phyloP scores from a whole-genome alignment of 2,797 vertebrate genomes.

The Phylloscopus collybita region DNA sequence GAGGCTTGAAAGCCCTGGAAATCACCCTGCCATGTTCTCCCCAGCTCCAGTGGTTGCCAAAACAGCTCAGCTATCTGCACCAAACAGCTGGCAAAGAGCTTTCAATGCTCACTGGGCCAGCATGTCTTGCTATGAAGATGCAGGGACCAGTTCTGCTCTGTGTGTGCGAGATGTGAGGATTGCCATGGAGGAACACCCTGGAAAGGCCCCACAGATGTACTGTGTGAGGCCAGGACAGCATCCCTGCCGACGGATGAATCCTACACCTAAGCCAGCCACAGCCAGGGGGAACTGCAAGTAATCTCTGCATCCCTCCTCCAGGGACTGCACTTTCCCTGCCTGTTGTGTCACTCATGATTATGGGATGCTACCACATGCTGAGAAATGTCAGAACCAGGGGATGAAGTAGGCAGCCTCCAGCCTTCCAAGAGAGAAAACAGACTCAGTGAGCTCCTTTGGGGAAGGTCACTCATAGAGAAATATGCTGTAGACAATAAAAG shows the following conservation, averaged over 20 bases:
- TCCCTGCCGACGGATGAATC: accelerated
- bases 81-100: not conserved
- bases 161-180: not conserved
- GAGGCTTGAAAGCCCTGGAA: not conserved
- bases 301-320: not conserved
- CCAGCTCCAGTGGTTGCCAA: not conserved
- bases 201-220: accelerated
- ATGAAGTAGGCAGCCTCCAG: not conserved
- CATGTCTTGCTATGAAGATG: not conserved
- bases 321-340: not conserved
- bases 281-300: not conserved
- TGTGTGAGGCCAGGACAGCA: accelerated
- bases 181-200: accelerated
- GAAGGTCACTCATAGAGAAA: not conserved
- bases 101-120: not conserved
- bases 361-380: not conserved
- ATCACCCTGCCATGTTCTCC: accelerated
- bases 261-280: not conserved
- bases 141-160: accelerated
- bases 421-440: not conserved
- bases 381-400: not conserved
- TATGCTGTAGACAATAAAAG: not conserved
- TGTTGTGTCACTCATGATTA: accelerated
- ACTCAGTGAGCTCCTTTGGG: not conserved
- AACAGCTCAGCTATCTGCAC: not conserved